A percentile compares a stretch with the other conserved stretches of the same genome.
These are phyloP conservation scores for Falco concolor DNA, from an alignment of 2,797 vertebrate species.

Conservation along the genomic window DNA sequence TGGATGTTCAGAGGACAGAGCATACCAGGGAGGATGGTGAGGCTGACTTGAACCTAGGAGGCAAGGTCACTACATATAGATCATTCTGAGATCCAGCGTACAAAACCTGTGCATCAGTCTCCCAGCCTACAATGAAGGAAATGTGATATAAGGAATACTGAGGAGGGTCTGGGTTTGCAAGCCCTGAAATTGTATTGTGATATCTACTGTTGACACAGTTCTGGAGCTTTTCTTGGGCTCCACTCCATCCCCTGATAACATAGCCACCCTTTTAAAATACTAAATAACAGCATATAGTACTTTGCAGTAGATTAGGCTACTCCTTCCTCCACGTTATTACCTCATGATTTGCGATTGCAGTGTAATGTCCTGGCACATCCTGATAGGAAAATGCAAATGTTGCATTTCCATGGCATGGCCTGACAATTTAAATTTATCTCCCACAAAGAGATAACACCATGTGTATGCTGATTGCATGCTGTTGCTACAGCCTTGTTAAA, in stretches of 20 bases:
- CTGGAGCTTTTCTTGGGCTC: background rate
- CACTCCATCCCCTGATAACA: background rate
- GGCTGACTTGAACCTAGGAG: background rate
- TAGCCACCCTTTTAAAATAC: background rate
- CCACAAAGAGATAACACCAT: background rate
- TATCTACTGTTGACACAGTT: background rate
- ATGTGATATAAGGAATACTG: background rate
- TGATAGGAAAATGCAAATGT: background rate
- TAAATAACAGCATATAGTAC: background rate
- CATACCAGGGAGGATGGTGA: background rate
- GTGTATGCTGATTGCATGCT: background rate
- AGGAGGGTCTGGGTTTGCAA: background rate
- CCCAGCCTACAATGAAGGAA: background rate
- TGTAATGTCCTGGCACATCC: background rate
- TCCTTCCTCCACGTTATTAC: background rate
- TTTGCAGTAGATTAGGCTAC: background rate
- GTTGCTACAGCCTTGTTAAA: background rate
- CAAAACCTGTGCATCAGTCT: fast-evolving
- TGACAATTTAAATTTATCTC: background rate
- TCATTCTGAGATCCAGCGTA: background rate
- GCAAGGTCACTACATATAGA: background rate
- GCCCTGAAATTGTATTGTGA: background rate
- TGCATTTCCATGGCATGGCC: background rate
- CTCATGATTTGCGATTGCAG: background rate
- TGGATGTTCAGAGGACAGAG: background rate